Evolutionary conservation across 2,888 invertebrate genomes (phyloP), one percentile per base, ranked within the genome.

Genomic region (Brachycybe producta): DNA sequence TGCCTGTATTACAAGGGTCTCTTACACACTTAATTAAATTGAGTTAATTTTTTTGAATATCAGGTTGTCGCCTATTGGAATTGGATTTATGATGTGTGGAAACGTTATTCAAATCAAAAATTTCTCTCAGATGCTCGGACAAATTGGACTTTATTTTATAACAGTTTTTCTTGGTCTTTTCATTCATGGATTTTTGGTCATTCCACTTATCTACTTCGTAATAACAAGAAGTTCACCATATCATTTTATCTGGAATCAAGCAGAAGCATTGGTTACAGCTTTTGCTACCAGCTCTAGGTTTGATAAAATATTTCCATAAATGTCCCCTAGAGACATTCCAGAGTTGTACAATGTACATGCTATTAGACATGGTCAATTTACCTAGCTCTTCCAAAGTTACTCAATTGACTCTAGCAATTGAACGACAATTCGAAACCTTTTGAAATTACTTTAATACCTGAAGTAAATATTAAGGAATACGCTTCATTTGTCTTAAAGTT

Each of bases 61-160:
- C n/a, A n/a, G 77, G 76, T 79, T 77, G 60, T 77, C 79, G 26
- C 79, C 79, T 3, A 67, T 80, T 57, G 79, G 79, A 56, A 79
- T 79, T 60, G 73, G 77, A 72, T 78, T 76, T 57, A 65, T 79
- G 52, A 77, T 80, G 54, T 72, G 74, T 48, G 79, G 78, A 34
- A 79, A 78, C 64, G 75, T 80, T 55, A 70, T 80, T 68, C 73
- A 70, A 36, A 76, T 78, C 53, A 65, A 67, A 32, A 73, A 78
- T 63, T 65, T 80, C 52, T 70, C 68, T n/a, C 72, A 70, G 32
- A 76, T 76, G 4, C 76, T 75, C 0, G 67, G 71, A 55, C 73
- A 73, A 67, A 66, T 80, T 39, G 78, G 77, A 15, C 64, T 78
- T 56, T 80, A 79, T 64, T 77, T 79, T 73, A 58, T 77, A 35